Conservation (phyloP, 2,888 invertebrate genomes). For the Chrysolina americana region DNA sequence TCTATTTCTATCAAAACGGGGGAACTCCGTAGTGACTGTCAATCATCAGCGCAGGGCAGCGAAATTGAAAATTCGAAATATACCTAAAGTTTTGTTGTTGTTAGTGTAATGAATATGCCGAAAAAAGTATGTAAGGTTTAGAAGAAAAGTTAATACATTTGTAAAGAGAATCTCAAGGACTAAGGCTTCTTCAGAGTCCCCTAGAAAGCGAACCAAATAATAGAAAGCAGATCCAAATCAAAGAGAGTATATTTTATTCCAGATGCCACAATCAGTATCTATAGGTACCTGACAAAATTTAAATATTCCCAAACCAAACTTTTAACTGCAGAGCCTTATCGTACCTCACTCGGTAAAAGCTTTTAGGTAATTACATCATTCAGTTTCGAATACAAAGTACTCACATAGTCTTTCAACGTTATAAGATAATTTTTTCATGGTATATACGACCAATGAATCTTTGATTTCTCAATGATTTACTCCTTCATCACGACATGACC, state of each 20-base stretch:
- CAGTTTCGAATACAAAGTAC: conserved; percentile 21
- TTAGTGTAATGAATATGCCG: no score
- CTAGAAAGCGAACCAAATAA: no score
- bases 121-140: no score
- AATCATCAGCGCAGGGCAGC: no score
- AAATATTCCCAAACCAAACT: neutral
- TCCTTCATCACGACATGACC: conserved; percentile 3
- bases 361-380: conserved; percentile 29
- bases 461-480: conserved; percentile 18
- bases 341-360: conserved; percentile 23
- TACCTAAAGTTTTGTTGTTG: no score
- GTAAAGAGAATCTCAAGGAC: no score
- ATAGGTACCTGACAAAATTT: neutral
- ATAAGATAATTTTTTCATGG: conserved; percentile 13
- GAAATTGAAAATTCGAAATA: no score
- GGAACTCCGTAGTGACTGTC: no score
- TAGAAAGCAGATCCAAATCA: no score
- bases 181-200: no score
- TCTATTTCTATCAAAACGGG: no score
- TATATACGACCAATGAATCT: conserved; percentile 11
- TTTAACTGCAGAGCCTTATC: neutral
- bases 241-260: neutral
- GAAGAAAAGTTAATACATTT: no score
- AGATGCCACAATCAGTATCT: conserved; percentile 28
- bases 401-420: conserved; percentile 9